Evolutionary conservation across 2,113 vertebrate species (phyloP), one percentile per base, ranked within the genome.

Genomic region (Procavia capensis): DNA sequence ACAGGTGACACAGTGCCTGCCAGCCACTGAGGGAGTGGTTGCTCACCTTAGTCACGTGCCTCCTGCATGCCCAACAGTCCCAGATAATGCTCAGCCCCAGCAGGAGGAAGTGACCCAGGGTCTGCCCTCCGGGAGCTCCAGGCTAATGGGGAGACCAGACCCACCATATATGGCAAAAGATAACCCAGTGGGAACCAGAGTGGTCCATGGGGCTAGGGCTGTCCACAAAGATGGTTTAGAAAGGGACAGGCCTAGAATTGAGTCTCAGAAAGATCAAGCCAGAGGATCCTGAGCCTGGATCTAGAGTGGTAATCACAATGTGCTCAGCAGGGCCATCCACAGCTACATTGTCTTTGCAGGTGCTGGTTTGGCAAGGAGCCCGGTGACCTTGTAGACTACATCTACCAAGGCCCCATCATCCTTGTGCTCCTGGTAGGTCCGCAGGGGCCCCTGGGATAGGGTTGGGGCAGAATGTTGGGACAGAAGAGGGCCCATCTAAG

Each of bases 361-460:
- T 99, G 99, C 98, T 99, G 99, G 99, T 99, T 99, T 98, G 99
- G 99, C 96, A 99, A 99, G 98, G 99, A 99, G 84, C 99, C 99
- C 0, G 99, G 99, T 0, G 99, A 99, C 97, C 99, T 99, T 1
- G 99, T 99, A 25, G 99, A 99, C 98, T 99, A 99, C 97, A 99
- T 99, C 97, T 99, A 99, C 95, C 99, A 99, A 98, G 99, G 99
- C 43, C 99, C 99, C 43, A 99, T 99, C 89, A 99, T 99, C 96
- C 99, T 99, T 9, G 99, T 99, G 90, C 99, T 99, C 63, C 97
- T 99, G 98, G 99, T 99, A 97, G 98, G 99, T 90, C 39, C n/a
- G n/a, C 43, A 0, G 11, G 63, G 90, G 92, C 47, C 43, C 47
- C 59, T 66, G 6, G 61, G n/a, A 6, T 0, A 0, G 50, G 74